A percentile compares a stretch with the other conserved stretches of the same genome.
Evolutionary conservation across 2,797 vertebrate species (phyloP).

Genomic region (Alcedo quadribrachys): DNA sequence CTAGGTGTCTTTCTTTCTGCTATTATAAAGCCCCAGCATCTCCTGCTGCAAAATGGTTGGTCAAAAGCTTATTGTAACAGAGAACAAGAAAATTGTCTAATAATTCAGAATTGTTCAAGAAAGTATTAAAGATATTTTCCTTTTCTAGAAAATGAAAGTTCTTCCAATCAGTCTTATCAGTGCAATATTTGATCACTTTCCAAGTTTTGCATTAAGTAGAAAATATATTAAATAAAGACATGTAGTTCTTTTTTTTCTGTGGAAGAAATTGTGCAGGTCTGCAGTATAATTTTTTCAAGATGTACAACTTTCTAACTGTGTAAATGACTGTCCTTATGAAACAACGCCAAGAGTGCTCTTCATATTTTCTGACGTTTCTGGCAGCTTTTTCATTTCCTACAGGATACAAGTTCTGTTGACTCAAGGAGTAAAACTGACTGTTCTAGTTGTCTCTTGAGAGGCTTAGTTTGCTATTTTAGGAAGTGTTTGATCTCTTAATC

Average conservation of each 20-base stretch:
- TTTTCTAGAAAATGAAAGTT: neutral
- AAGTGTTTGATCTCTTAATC: neutral
- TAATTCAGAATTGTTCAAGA: neutral
- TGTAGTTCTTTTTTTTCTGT: neutral
- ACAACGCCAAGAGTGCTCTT: neutral
- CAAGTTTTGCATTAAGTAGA: neutral
- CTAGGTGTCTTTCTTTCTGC: neutral
- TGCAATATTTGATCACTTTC: neutral
- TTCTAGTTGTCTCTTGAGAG: neutral
- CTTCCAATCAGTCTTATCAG: neutral
- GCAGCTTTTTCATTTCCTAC: neutral
- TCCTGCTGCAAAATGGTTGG: neutral
- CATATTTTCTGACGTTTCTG: neutral
- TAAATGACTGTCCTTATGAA: neutral
- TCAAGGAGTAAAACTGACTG: neutral
- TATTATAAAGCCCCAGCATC: neutral
- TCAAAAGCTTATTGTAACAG: neutral
- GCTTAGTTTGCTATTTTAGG: neutral
- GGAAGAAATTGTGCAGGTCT: neutral
- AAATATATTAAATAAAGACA: neutral
- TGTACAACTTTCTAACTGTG: neutral
- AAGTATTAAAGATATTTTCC: neutral
- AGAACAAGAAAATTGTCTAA: neutral
- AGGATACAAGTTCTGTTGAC: neutral
- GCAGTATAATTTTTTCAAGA: neutral